Conservation (phyloP, 2,113 vertebrate species). For the Apistogramma diplotaenia region DNA sequence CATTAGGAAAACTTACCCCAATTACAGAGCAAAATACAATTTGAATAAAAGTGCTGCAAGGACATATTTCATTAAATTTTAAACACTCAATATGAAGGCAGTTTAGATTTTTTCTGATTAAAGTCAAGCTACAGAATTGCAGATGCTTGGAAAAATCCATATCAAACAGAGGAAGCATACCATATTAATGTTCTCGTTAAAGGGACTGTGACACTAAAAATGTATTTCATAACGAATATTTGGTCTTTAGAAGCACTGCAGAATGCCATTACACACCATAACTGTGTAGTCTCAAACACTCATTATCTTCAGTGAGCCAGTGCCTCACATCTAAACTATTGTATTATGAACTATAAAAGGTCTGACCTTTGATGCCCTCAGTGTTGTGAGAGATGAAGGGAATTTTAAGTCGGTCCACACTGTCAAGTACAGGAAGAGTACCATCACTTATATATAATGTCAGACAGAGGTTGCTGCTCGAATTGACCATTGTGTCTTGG, state of each 20-base stretch:
- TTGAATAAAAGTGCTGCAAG: conserved; percentile 67
- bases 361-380: conserved; percentile 29
- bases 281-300: neutral
- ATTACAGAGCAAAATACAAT: conserved; percentile 68
- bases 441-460: neutral
- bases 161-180: conserved; percentile 45
- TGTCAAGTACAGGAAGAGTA: neutral
- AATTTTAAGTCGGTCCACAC: neutral
- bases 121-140: conserved; percentile 50
- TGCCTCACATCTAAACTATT: neutral
- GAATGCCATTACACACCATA: neutral
- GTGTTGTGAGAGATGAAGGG: neutral
- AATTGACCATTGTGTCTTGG: neutral
- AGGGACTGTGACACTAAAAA: conserved; percentile 3
- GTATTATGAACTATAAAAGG: conserved; percentile 24
- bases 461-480: neutral
- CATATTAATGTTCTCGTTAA: conserved; percentile 49
- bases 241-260: conserved; percentile 16
- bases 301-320: conserved; percentile 4
- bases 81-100: conserved; percentile 63
- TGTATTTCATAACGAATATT: conserved; percentile 8
- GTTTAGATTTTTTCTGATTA: conserved; percentile 55
- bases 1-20: conserved; percentile 66
- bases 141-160: conserved; percentile 52
- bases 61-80: conserved; percentile 72